These are phyloP conservation scores for Rhinogobio ventralis DNA, from an alignment of 2,797 vertebrate genomes.

Conservation along the genomic window DNA sequence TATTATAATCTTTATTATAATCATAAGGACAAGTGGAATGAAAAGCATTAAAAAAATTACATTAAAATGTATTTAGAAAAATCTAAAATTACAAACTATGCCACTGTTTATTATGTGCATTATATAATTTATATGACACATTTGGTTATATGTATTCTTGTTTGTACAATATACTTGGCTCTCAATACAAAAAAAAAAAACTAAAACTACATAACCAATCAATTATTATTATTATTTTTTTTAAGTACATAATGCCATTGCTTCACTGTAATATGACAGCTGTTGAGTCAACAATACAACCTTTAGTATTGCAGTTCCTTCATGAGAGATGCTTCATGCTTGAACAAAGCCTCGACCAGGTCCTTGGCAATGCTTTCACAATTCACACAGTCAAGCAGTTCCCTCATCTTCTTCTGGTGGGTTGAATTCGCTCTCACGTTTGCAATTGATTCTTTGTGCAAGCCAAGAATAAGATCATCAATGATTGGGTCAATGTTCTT, in stretches of 20 bases:
- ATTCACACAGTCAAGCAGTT: conserved; percentile 43
- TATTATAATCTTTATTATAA: not conserved
- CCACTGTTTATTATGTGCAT: not conserved
- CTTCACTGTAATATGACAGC: too few relatives aligned
- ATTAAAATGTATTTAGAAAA: not conserved
- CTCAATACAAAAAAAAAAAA: not conserved
- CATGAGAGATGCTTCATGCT: conserved; percentile 33
- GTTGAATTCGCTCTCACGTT: conserved; percentile 26
- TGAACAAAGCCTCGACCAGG: conserved; percentile 35
- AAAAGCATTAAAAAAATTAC: not conserved
- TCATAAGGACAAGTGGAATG: not conserved
- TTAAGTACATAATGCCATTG: not conserved
- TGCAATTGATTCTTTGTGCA: conserved; percentile 34
- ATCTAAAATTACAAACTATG: not conserved
- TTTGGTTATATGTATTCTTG: not conserved
- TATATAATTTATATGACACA: not conserved
- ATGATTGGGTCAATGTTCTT: conserved; percentile 47
- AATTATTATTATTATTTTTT: too few relatives aligned
- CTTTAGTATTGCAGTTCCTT: conserved; percentile 13
- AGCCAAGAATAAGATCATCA: conserved; percentile 38
- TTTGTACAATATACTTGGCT: not conserved
- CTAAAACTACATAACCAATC: not conserved
- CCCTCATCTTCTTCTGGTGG: conserved; percentile 47
- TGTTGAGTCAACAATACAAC: not conserved
- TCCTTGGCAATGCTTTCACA: conserved; percentile 14